Base-by-base conservation (phyloP, 2,113 vertebrate genomes). In the Bos indicus region DNA sequence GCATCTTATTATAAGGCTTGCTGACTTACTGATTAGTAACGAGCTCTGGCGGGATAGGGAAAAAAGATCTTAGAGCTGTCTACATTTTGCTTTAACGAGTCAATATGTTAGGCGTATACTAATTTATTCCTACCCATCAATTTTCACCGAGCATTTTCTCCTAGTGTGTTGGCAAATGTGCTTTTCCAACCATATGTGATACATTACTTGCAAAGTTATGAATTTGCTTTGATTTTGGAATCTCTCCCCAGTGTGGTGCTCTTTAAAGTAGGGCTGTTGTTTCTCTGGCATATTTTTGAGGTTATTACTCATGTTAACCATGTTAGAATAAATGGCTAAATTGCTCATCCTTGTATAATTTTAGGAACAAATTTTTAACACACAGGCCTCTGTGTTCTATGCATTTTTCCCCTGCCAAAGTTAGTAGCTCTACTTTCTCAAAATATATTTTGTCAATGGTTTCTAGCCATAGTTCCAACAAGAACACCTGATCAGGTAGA, bases 221-320 rank as follows among this genome's bases (percentile, higher is more conserved):
- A 60, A 91, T 95, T 71, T 90, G 96, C 98, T 95, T 93, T 94
- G 96, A 96, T 97, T 98, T 90, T 98, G 97, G 94, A 97, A 86
- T 98, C 97, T 2, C 15, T 94, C 94, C 95, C 93, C 80, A 33
- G 6, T 59, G 71, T 56, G 59, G 95, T 97, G 83, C 89, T 90
- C 43, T 88, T 98, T 95, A 97, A 96, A 97, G 97, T 43, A 86
- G 94, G 97, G 12, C 84, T 56, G 95, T 91, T 96, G 62, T 97
- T 98, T 98, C 97, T 96, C 93, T 98, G 56, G 81, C 97, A 97
- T 97, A 67, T 97, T 96, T 96, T 91, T 94, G 98, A 98, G 98
- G 98, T 98, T 97, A 98, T 98, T 98, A 98, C 97, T 98, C 98
- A 99, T 96, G 96, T 97, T 98, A 95, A 96, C 98, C 98, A 81